A percentile compares a stretch with the other conserved stretches of the same genome.
Conservation (phyloP, 2,888 invertebrate genomes). For the Diaperis boleti region DNA sequence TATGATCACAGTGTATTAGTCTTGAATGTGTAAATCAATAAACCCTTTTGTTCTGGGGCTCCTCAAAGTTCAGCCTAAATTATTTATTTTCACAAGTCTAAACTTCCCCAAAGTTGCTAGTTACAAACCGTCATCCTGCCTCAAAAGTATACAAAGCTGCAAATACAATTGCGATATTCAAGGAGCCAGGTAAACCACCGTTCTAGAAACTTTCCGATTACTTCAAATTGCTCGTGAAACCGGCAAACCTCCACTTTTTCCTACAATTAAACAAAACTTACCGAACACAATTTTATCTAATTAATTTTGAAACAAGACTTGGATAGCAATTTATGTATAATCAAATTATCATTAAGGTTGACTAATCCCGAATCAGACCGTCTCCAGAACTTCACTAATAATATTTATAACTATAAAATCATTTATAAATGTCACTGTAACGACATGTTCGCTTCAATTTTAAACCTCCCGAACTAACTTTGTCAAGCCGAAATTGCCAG, state of each 20-base stretch:
- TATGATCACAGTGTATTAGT: neutral
- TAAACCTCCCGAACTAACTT: slow-evolving; percentile 6
- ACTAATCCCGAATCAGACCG: slow-evolving; percentile 16
- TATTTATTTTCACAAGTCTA: slow-evolving; percentile 31
- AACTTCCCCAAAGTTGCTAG: slow-evolving; percentile 14
- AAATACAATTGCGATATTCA: slow-evolving; percentile 38
- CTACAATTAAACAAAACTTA: slow-evolving; percentile 24
- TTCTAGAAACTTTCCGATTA: slow-evolving; percentile 29
- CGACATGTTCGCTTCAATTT: slow-evolving; percentile 18
- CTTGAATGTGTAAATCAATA: slow-evolving; percentile 19
- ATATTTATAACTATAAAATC: slow-evolving; percentile 20
- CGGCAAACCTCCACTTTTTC: slow-evolving; percentile 9
- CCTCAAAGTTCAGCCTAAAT: slow-evolving; percentile 19
- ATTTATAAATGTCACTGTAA: slow-evolving; percentile 23
- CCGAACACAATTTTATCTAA: slow-evolving; percentile 2
- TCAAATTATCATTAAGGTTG: slow-evolving; percentile 29
- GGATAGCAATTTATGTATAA: slow-evolving; percentile 15
- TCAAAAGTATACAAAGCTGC: slow-evolving; percentile 32
- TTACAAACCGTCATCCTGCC: slow-evolving; percentile 31
- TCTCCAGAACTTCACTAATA: slow-evolving; percentile 13
- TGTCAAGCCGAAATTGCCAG: slow-evolving; percentile 22
- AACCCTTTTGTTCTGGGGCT: neutral
- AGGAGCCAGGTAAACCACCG: slow-evolving; percentile 31
- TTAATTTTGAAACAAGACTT: slow-evolving; percentile 7
- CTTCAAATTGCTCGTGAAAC: slow-evolving; percentile 15